These are phyloP conservation scores for Nephrotoma appendiculata DNA, from an alignment of 2,888 invertebrate species.

Conservation along the genomic window DNA sequence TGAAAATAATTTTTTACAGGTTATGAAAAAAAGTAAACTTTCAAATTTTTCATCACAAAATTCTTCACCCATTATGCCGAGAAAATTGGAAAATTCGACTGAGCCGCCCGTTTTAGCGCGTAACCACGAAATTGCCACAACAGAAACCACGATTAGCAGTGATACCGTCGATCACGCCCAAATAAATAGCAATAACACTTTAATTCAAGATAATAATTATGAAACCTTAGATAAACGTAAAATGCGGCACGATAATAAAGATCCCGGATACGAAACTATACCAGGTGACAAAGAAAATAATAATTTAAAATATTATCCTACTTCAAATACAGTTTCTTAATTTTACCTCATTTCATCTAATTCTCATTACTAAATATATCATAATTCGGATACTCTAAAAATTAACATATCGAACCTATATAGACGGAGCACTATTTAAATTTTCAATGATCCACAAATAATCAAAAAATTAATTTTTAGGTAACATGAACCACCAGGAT, in stretches of 20 bases:
- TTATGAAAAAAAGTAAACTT: constrained; percentile 32
- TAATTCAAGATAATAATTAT: constrained; percentile 38
- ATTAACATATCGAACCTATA: constrained; percentile 5
- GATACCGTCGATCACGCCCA: neutral
- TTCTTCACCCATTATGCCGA: constrained; percentile 24
- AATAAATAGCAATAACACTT: neutral
- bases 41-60: constrained; percentile 27
- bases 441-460: neutral
- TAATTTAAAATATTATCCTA: neutral
- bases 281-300: constrained; percentile 24
- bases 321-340: neutral
- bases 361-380: constrained; percentile 3
- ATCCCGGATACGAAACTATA: constrained; percentile 50
- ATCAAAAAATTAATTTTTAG: neutral
- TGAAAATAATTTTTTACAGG: constrained; percentile 17
- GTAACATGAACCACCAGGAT: neutral
- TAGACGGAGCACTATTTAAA: neutral
- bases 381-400: constrained; percentile 2
- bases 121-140: neutral
- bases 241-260: constrained; percentile 29
- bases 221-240: constrained; percentile 41
- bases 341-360: neutral
- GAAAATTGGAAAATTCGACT: constrained; percentile 15
- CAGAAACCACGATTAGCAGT: neutral
- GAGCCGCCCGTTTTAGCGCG: constrained; percentile 6